phyloP scores from a whole-genome alignment of 2,113 vertebrate genomes.

The Indicator indicator region DNA sequence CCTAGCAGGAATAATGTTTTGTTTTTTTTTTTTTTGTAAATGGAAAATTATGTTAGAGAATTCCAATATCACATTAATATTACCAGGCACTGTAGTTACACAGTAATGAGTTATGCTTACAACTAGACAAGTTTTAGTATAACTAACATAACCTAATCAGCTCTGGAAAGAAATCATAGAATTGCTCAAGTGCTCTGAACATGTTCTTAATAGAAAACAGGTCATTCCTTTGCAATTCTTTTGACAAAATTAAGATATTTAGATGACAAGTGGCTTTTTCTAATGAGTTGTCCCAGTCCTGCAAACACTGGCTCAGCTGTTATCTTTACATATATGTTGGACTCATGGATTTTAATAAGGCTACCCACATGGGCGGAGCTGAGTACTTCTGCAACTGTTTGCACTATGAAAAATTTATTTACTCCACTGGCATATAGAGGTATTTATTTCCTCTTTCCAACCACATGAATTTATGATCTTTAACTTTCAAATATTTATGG shows the following conservation, averaged over 20 bases:
- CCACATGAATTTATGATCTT: conserved; percentile 28
- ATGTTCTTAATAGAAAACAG: not conserved
- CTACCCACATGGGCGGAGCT: not conserved
- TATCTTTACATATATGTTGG: not conserved
- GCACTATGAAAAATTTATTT: not conserved
- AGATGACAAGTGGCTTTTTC: not conserved
- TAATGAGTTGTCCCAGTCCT: not conserved
- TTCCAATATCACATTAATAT: not conserved
- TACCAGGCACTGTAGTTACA: not conserved
- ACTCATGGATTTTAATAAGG: not conserved
- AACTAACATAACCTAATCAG: not conserved
- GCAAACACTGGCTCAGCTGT: not conserved
- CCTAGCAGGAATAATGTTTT: not conserved
- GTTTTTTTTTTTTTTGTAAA: not conserved
- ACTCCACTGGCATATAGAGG: not conserved
- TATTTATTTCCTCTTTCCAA: conserved; percentile 21
- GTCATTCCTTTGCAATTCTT: not conserved
- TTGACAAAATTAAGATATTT: not conserved
- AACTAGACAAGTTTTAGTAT: not conserved
- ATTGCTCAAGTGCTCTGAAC: not conserved
- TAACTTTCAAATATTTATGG: conserved; percentile 28
- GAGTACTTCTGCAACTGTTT: not conserved
- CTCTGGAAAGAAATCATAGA: not conserved
- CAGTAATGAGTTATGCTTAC: not conserved
- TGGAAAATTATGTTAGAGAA: not conserved